These are phyloP conservation scores for Bubo scandiacus DNA, from an alignment of 2,113 vertebrate species.

Conservation along the genomic window DNA sequence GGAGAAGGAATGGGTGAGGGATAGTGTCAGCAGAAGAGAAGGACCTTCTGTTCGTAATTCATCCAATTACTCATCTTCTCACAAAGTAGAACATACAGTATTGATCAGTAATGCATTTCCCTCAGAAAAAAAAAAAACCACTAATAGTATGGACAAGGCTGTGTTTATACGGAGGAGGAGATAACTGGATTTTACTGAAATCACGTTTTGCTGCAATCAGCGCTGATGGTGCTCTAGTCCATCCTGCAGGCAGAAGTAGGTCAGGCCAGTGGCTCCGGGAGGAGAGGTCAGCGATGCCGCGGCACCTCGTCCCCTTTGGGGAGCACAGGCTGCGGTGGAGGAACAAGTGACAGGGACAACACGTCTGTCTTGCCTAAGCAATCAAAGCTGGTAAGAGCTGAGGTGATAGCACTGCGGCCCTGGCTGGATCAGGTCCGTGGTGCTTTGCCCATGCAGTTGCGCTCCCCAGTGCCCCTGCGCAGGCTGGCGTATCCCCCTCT, in stretches of 20 bases:
- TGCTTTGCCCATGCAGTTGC: not conserved
- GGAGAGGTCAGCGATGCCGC: not conserved
- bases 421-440: not conserved
- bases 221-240: not conserved
- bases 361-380: not conserved
- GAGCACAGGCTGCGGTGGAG: accelerated
- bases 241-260: not conserved
- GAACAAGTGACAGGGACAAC: not conserved
- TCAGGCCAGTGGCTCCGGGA: not conserved
- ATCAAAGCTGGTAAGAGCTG: not conserved
- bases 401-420: not conserved
- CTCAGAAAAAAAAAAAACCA: not conserved
- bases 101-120: not conserved
- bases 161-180: not conserved
- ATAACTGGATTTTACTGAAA: not conserved
- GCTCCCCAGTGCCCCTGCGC: not conserved
- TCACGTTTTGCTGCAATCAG: not conserved
- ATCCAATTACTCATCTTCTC: not conserved
- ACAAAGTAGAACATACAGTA: not conserved
- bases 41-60: not conserved
- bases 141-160: not conserved
- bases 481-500: not conserved
- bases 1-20: not conserved
- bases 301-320: not conserved
- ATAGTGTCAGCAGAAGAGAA: not conserved